Conservation (phyloP, 1,140 invertebrate species). For the Drosophila nasuta region DNA sequence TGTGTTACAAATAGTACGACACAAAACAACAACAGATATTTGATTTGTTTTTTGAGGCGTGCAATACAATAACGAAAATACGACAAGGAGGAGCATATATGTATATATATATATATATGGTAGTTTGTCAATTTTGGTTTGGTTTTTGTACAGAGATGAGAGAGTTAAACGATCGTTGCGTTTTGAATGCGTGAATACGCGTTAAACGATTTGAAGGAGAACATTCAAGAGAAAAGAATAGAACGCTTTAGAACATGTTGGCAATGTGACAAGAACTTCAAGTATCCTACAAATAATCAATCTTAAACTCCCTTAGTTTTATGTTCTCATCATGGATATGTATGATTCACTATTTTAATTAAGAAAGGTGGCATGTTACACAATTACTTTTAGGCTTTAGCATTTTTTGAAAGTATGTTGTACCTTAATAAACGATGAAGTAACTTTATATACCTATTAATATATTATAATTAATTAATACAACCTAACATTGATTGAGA, state of each 20-base stretch:
- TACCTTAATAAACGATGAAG: no score
- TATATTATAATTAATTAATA: no score
- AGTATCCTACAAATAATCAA: slow-evolving; percentile 4
- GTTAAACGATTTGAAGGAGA: slow-evolving; percentile 46
- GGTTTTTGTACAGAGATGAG: slow-evolving; percentile 50
- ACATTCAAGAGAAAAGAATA: slow-evolving; percentile 72
- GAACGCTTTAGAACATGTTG: slow-evolving; percentile 56
- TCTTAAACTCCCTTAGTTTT: neutral
- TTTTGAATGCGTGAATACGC: slow-evolving; percentile 47
- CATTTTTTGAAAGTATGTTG: no score
- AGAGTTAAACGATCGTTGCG: slow-evolving; percentile 45
- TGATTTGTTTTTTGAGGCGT: slow-evolving; percentile 42
- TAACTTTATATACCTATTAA: no score
- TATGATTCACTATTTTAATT: neutral
- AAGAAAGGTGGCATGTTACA: no score
- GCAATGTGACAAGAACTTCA: neutral
- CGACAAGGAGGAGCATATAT: slow-evolving; percentile 52
- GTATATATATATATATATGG: neutral
- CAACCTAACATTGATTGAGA: no score
- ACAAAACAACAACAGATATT: slow-evolving; percentile 59
- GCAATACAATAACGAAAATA: slow-evolving; percentile 57
- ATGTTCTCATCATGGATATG: slow-evolving; percentile 23
- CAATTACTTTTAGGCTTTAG: no score
- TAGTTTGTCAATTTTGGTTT: slow-evolving; percentile 13
- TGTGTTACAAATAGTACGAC: slow-evolving; percentile 52